Evolutionary conservation across 2,888 invertebrate genomes (phyloP), one percentile per base, ranked within the genome.

Genomic region (Julus scanicus): DNA sequence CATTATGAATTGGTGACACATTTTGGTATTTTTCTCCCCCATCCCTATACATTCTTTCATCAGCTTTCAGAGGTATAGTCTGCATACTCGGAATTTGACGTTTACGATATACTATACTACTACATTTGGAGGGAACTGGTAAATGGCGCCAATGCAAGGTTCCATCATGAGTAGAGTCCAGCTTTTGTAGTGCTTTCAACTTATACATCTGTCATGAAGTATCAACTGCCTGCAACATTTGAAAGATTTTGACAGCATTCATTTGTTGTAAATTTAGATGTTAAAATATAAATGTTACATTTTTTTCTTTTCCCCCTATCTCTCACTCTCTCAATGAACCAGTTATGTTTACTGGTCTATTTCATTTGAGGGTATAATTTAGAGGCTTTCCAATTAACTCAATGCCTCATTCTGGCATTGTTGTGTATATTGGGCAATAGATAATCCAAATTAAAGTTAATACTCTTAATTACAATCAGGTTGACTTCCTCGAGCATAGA

Each of bases 1-100:
- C 71, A 20, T 71, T 71, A 71, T 71, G 29, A 71, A 71, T 71
- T 71, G 71, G 71, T 20, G n/a, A 63, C 63, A 20, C 63, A 63
- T 63, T 63, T 63, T 15, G 13, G 5, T 6, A 63, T 15, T 17
- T 63, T 20, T 20, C n/a, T 63, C 20, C 20, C 63, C n/a, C 29
- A 71, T 11, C 29, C 8, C 9, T 44, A 44, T 44, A 44, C 44
- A 3, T 44, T 44, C 9, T 71, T 71, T 29, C 71, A 71, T 2
- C 71, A 29, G 71, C 0, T 29, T n/a, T 29, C 29, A 20, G 63
- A 71, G 17, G 44, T 44, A 44, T 6, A n/a, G 29, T n/a, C 8
- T 29, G 29, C 8, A 29, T 71, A 20, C 11, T 5, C 9, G 71
- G 71, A 71, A 71, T 71, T 71, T 71, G 71, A 71, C 71, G 71